Percentiles rank a stretch among this genome's conserved stretches.
Evolutionary conservation across 2,888 invertebrate species (phyloP).

Genomic region (Aromia moschata): DNA sequence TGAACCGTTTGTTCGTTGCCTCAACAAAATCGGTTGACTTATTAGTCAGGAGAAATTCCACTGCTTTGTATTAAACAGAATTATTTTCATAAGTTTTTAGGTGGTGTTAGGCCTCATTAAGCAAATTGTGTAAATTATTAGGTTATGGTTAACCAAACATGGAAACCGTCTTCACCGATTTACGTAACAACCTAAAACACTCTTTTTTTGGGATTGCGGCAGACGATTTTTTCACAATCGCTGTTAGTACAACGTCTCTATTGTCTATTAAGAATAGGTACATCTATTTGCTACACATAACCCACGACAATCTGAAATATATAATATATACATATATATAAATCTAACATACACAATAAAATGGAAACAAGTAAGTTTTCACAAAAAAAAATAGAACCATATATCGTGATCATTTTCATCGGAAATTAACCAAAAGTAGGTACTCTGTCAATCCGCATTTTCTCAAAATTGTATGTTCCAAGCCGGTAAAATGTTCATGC

Average conservation of each 20-base stretch:
- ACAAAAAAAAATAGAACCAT: too few relatives aligned
- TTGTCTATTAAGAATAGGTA: not conserved
- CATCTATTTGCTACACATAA: conserved; percentile 13
- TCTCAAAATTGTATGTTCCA: too few relatives aligned
- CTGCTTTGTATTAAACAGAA: not conserved
- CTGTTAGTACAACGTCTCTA: not conserved
- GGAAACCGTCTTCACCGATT: not conserved
- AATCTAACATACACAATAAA: too few relatives aligned
- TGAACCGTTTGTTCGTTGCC: not conserved
- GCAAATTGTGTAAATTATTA: not conserved
- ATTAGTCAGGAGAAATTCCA: not conserved
- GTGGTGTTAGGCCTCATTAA: not conserved
- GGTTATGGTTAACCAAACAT: not conserved
- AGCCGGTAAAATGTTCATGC: too few relatives aligned
- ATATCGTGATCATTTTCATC: too few relatives aligned
- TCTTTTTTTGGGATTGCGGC: not conserved
- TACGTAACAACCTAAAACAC: not conserved
- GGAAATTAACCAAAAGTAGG: too few relatives aligned
- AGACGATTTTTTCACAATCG: not conserved
- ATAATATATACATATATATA: too few relatives aligned
- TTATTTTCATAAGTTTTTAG: not conserved
- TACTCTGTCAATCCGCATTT: too few relatives aligned
- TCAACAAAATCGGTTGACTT: not conserved
- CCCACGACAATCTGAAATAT: too few relatives aligned
- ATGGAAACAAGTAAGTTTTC: too few relatives aligned